Conservation (phyloP, 23 tunicate species). For the Halocynthia roretzi region DNA sequence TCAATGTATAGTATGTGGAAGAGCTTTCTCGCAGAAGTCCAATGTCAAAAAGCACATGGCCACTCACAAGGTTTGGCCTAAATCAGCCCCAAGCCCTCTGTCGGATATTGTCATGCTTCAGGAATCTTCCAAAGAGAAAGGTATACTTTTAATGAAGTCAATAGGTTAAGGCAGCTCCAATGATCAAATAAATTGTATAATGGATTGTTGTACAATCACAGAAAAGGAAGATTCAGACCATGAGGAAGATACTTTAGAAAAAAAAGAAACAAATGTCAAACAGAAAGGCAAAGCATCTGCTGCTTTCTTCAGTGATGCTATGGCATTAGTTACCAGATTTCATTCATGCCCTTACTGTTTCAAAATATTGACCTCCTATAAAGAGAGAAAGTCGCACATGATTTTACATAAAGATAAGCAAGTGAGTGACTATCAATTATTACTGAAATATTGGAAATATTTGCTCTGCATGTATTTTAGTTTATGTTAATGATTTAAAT, state of each 20-base stretch:
- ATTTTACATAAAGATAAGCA: conserved; percentile 81
- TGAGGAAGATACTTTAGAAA: background rate
- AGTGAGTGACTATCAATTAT: conserved; percentile 18
- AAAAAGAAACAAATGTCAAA: background rate
- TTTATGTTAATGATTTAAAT: background rate
- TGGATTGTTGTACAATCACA: background rate
- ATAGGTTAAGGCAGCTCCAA: too few relatives aligned
- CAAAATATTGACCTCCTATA: conserved; percentile 36
- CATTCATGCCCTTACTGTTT: conserved; percentile 66
- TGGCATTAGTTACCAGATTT: too few relatives aligned
- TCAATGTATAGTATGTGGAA: conserved; percentile 84
- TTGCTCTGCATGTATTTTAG: background rate
- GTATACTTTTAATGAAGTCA: too few relatives aligned
- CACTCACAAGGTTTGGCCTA: conserved; percentile 88
- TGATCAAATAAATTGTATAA: background rate
- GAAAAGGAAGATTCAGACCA: background rate
- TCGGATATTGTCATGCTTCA: too few relatives aligned
- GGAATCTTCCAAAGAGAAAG: too few relatives aligned
- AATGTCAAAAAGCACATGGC: conserved; percentile 88
- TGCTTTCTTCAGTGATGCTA: conserved; percentile 7
- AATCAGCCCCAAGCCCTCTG: conserved; percentile 16
- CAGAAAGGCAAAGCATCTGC: background rate
- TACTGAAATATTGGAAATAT: background rate
- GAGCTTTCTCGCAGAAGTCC: conserved; percentile 85
- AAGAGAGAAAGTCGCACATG: conserved; percentile 74